phyloP scores from a whole-genome alignment of 2,888 invertebrate genomes.

The Drosophila helvetica region DNA sequence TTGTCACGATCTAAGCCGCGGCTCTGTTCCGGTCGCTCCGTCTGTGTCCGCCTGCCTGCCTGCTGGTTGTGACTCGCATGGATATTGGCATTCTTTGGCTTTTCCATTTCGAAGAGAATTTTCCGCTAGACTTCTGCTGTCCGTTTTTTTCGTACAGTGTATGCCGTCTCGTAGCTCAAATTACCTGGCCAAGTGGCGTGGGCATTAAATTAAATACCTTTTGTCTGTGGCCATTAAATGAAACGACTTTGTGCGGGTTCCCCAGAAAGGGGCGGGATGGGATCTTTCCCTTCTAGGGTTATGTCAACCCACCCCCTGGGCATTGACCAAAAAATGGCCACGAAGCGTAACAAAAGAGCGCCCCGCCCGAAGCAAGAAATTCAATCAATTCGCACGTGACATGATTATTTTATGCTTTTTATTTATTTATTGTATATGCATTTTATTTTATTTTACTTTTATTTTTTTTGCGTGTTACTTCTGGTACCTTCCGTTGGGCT shows the following conservation, averaged over 20 bases:
- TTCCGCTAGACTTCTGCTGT: neutral
- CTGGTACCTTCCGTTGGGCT: constrained; percentile 10
- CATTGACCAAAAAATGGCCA: constrained; percentile 23
- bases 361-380: constrained; percentile 64
- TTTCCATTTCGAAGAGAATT: constrained; percentile 35
- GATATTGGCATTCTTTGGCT: constrained; percentile 61
- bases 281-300: constrained; percentile 15
- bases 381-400: constrained; percentile 82
- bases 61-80: constrained; percentile 56
- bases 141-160: constrained; percentile 36
- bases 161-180: constrained; percentile 57
- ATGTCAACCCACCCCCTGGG: constrained; percentile 7
- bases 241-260: constrained; percentile 39
- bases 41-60: constrained; percentile 33
- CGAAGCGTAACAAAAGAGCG: constrained; percentile 62
- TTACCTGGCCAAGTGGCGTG: constrained; percentile 65
- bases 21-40: constrained; percentile 42
- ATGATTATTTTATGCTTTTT: constrained; percentile 78
- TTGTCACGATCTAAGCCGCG: constrained; percentile 68
- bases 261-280: neutral
- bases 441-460: constrained; percentile 52
- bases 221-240: constrained; percentile 68
- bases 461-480: constrained; percentile 11
- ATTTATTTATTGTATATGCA: constrained; percentile 70
- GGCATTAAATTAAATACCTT: constrained; percentile 76